Percentiles rank a stretch among this genome's conserved stretches.
Evolutionary conservation across 2,797 vertebrate genomes (phyloP).

Genomic region (Ficedula albicollis): DNA sequence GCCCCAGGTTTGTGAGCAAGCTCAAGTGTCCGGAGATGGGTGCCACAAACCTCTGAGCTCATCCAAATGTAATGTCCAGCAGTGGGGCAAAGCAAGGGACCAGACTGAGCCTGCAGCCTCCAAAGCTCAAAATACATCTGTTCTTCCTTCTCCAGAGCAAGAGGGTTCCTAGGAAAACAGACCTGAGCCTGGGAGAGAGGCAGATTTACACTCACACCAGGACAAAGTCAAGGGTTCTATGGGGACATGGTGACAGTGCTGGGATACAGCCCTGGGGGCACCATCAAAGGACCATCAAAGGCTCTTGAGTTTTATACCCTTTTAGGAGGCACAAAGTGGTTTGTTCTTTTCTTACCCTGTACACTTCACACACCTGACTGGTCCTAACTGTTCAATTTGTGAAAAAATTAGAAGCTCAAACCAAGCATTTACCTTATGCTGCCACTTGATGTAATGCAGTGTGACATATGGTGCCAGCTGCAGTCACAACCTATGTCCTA

Average conservation of each 20-base stretch:
- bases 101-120: neutral
- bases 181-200: neutral
- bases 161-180: neutral
- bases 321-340: neutral
- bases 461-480: neutral
- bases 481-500: slow-evolving; percentile 9
- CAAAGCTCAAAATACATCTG: neutral
- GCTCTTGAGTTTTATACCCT: neutral
- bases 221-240: neutral
- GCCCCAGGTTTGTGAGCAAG: neutral
- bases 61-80: neutral
- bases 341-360: neutral
- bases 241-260: fast-evolving
- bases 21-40: neutral
- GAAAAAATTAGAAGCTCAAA: neutral
- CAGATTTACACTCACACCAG: fast-evolving
- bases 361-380: neutral
- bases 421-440: slow-evolving; percentile 29
- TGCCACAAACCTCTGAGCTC: neutral
- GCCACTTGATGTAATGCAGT: slow-evolving; percentile 22
- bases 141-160: neutral
- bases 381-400: neutral
- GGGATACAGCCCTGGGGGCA: neutral
- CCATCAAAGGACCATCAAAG: neutral
- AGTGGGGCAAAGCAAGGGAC: neutral